Evolutionary conservation across 2,888 invertebrate genomes (phyloP).

Genomic region (Tinea pellionella): DNA sequence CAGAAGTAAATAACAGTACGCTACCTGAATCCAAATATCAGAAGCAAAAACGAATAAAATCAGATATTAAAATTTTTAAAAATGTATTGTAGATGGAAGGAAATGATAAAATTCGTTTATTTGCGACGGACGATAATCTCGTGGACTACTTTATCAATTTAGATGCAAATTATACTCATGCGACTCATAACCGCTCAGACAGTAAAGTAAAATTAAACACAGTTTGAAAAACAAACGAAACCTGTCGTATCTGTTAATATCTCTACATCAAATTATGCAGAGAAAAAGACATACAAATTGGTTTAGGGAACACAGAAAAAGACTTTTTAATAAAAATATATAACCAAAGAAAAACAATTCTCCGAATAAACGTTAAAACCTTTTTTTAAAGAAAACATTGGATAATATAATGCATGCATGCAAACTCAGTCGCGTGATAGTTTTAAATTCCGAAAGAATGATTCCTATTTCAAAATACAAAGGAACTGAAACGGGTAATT

Average conservation of each 20-base stretch:
- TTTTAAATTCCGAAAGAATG: conserved; percentile 9
- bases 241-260: too few species aligned
- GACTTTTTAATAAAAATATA: background rate
- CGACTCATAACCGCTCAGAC: background rate
- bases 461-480: conserved; percentile 11
- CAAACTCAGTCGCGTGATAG: conserved; percentile 8
- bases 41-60: too few species aligned
- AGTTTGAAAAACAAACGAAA: background rate
- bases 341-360: background rate
- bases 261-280: background rate
- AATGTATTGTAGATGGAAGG: background rate
- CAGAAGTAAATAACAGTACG: too few species aligned
- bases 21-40: too few species aligned
- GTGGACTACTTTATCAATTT: conserved; percentile 2
- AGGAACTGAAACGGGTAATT: background rate
- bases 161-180: background rate
- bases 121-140: conserved; percentile 3
- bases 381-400: background rate
- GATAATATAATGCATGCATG: conserved; percentile 6
- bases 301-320: background rate
- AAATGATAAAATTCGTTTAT: background rate
- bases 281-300: background rate
- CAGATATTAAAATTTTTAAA: too few species aligned
- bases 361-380: background rate
- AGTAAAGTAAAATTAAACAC: too few species aligned